Percentiles rank a stretch among this genome's conserved stretches.
Evolutionary conservation across 2,888 invertebrate species (phyloP).

Genomic region (Sesia apiformis): DNA sequence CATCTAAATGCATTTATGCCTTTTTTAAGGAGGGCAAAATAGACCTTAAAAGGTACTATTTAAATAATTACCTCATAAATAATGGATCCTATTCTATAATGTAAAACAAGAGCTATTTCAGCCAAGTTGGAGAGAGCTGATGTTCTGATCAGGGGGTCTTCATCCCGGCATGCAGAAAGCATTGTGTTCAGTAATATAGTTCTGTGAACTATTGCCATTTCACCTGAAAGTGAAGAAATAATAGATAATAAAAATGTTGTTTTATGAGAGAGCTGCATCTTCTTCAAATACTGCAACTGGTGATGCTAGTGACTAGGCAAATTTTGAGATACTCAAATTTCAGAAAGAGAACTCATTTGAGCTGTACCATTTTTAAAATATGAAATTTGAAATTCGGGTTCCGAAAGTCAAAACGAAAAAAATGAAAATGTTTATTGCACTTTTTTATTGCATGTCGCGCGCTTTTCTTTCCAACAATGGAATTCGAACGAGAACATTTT

Average conservation of each 20-base stretch:
- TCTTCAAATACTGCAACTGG: no score
- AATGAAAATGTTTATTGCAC: no score
- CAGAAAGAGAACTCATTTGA: neutral
- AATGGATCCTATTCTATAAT: constrained; percentile 81
- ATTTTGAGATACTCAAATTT: neutral
- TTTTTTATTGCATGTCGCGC: no score
- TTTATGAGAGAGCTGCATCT: no score
- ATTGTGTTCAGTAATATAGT: constrained; percentile 81
- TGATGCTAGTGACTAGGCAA: neutral
- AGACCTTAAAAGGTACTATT: neutral
- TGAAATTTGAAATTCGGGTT: neutral
- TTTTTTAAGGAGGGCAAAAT: neutral
- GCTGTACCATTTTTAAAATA: neutral
- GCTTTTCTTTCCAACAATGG: no score
- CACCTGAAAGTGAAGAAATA: constrained; percentile 67
- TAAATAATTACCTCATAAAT: constrained; percentile 78
- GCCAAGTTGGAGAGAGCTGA: constrained; percentile 90
- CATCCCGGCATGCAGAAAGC: constrained; percentile 79
- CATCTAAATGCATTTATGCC: neutral
- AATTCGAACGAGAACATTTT: no score
- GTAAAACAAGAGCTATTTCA: constrained; percentile 83
- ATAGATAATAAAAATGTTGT: neutral
- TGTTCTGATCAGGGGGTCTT: constrained; percentile 82
- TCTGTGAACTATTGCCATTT: constrained; percentile 81
- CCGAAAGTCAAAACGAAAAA: no score